Conservation (phyloP, 2,797 vertebrate species). For the Poeciliopsis paucimaculata region DNA sequence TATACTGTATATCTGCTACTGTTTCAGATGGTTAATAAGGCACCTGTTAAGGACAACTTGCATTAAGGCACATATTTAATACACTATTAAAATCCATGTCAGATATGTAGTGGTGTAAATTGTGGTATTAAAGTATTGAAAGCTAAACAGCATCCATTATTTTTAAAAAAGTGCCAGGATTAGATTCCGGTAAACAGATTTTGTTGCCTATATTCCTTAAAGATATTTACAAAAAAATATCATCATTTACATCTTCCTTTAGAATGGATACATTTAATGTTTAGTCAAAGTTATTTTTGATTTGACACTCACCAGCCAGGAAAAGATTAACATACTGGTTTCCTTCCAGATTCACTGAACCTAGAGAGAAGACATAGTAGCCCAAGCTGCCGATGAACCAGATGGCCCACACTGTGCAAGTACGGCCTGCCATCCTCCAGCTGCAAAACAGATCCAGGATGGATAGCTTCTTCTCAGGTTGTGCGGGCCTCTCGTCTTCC, state of each 20-base stretch:
- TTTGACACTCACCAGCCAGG: constrained; percentile 84
- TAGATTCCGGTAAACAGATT: background rate
- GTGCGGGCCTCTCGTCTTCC: background rate
- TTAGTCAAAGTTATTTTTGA: background rate
- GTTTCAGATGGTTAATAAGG: too few relatives aligned
- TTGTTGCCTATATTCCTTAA: background rate
- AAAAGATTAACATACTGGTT: constrained; percentile 93
- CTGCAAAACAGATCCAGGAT: constrained; percentile 88
- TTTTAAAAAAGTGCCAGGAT: background rate
- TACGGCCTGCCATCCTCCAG: constrained; percentile 86
- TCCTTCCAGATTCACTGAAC: constrained; percentile 89
- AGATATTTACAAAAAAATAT: background rate
- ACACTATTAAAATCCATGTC: too few relatives aligned
- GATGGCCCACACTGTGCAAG: constrained; percentile 90
- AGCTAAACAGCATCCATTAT: background rate
- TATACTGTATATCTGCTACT: too few relatives aligned
- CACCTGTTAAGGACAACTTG: too few relatives aligned
- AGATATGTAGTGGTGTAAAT: background rate
- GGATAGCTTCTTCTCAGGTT: constrained; percentile 80
- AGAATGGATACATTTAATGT: background rate
- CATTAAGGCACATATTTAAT: too few relatives aligned
- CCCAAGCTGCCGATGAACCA: constrained; percentile 95
- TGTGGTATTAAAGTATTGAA: background rate
- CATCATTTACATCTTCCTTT: background rate
- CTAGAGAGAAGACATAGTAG: constrained; percentile 92